Percentiles rank a stretch among this genome's conserved stretches.
These are phyloP conservation scores for Halichoerus grypus DNA, from an alignment of 2,113 vertebrate genomes.

Conservation along the genomic window DNA sequence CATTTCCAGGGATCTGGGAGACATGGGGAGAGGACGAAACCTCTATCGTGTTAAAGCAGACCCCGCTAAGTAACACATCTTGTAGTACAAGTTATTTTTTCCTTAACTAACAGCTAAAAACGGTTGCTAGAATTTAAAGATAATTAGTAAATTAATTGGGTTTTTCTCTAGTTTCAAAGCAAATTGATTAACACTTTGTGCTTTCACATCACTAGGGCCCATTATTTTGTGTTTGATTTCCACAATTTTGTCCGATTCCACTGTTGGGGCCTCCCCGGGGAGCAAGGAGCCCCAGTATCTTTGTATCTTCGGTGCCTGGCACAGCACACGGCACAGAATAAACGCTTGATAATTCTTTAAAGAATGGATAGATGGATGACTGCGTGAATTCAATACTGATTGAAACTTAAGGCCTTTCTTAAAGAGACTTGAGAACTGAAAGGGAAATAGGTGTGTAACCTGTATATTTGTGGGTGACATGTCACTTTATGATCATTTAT, in stretches of 20 bases:
- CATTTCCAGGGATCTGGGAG: background rate
- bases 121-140: conserved; percentile 29
- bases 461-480: background rate
- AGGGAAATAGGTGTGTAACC: background rate
- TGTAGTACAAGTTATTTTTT: background rate
- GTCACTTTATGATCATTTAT: background rate
- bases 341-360: no score
- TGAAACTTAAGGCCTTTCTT: background rate
- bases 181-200: background rate
- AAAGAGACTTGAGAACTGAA: background rate
- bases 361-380: background rate
- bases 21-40: background rate
- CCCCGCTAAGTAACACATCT: background rate
- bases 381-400: background rate
- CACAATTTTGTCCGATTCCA: background rate
- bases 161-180: conserved; percentile 45
- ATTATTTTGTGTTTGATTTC: background rate
- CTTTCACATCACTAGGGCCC: background rate
- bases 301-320: background rate
- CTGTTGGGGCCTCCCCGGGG: background rate
- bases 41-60: background rate
- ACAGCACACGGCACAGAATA: background rate
- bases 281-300: background rate
- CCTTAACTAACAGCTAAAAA: background rate
- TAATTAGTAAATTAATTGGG: conserved; percentile 22